Base-by-base conservation (phyloP, 1,140 invertebrate genomes). In the Eumaeus atala region DNA sequence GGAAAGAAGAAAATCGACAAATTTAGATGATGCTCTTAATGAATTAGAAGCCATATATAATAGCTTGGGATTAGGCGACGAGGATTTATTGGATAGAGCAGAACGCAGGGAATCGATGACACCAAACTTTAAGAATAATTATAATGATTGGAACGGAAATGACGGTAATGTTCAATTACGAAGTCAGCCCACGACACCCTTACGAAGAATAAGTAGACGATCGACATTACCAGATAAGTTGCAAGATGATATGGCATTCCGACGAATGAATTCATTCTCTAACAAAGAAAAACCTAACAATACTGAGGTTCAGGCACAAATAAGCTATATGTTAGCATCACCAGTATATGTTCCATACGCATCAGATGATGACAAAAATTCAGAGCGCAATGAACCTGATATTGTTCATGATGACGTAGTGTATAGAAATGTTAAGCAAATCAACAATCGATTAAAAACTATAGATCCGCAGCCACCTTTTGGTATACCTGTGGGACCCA, bases 1-100 rank as follows among this genome's bases (percentile, higher is more conserved):
- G 50, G 72, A 87, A 59, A 84, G 86, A 57, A 86, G 90, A 62
- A 91, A 91, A 67, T 93, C 93, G 0, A 91, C 90, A 14, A 96
- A 95, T 80, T 88, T 96, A 21, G 95, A 96, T 74, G 94, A 96
- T 66, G 95, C 95, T 42, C 85, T 97, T 7, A 92, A 92, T 64
- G 96, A 97, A 81, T 78, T 97, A 33, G 96, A 97, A 87, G 92
- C 93, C 11, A 96, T 97, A 72, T 97, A 96, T 80, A 94, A 95
- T 64, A 95, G 93, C 62, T 85, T 96, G 16, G 90, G 92, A 11
- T 84, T 96, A 12, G 93, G 92, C 1, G 95, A 96, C 72, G 94
- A 95, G 66, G 94, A 95, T 77, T 83, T 95, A 12, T 69, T 95
- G 14, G 94, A 96, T 62, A 85, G 93, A 67, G 92, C 93, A 3